Evolutionary conservation across 2,797 vertebrate genomes (phyloP).

Genomic region (Gambelia wislizenii): DNA sequence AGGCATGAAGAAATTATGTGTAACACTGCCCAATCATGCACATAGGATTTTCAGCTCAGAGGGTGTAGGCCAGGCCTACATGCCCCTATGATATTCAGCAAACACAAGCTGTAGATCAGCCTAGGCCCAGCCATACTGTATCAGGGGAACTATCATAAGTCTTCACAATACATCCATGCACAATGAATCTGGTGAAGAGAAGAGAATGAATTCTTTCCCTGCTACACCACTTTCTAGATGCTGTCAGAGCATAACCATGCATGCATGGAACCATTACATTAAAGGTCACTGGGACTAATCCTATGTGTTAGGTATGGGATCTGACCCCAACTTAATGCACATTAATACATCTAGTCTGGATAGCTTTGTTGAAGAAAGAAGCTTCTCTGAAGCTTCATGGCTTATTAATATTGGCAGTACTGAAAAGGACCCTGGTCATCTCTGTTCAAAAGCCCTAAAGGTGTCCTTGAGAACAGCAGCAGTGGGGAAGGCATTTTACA

Average conservation of each 20-base stretch:
- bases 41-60: not conserved
- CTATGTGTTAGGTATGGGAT: not conserved
- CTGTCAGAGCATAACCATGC: not conserved
- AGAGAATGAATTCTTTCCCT: not conserved
- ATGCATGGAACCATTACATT: not conserved
- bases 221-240: not conserved
- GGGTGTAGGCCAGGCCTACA: not conserved
- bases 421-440: not conserved
- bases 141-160: not conserved
- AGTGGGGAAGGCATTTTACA: not conserved
- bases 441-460: not conserved
- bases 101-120: not conserved
- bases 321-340: not conserved
- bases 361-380: not conserved
- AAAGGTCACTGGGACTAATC: not conserved
- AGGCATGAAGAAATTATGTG: no score
- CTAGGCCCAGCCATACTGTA: not conserved
- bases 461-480: constrained; percentile 1
- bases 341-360: not conserved
- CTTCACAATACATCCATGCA: not conserved
- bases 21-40: not conserved
- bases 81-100: not conserved
- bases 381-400: not conserved
- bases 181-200: not conserved
- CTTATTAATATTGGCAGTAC: not conserved